Evolutionary conservation across 2,113 vertebrate genomes (phyloP), one percentile per base, ranked within the genome.

Genomic region (Ariopsis seemanni): DNA sequence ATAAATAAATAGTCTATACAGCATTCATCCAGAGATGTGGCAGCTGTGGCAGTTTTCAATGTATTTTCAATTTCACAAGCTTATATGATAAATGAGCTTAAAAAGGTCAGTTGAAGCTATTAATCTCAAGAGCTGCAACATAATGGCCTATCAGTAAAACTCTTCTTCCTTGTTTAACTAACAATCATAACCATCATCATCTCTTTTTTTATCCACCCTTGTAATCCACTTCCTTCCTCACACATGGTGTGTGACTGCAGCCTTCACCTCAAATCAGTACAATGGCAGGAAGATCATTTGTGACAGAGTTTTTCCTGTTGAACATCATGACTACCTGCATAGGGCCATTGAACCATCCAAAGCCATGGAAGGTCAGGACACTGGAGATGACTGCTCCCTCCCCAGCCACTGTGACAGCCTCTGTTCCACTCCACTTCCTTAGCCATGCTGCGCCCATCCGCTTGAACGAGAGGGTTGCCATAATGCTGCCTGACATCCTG

Each of bases 401-500:
- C 91, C 12, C 87, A 87, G 65, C 89, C 86, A 86, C 85, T 75
- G 85, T 58, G 85, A 94, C 88, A 86, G 91, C 85, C 85, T 91
- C 79, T 4, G 58, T 92, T 93, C 89, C 93, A 92, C 91, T 92
- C 92, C 91, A 93, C 90, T 94, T 92, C 92, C 85, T 83, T 69
- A 87, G 92, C 89, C 81, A 90, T 88, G 90, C 87, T 88, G 91
- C 88, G 87, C 85, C 84, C 90, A 93, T 92, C 90, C 85, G 57
- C 86, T 87, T 78, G 79, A 83, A 60, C 75, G 57, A 91, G 88
- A 90, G 87, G 84, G 88, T 89, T 92, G 92, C 89, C 85, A 86
- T 94, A 93, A 96, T 93, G 92, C 90, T 89, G 83, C 89, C 90
- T 93, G 95, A 95, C 94, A 93, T 92, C 89, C 89, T 90, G 92